Percentiles rank a stretch among this genome's conserved stretches.
These are phyloP conservation scores for Dromas ardeola DNA, from an alignment of 2,113 vertebrate species.

Conservation along the genomic window DNA sequence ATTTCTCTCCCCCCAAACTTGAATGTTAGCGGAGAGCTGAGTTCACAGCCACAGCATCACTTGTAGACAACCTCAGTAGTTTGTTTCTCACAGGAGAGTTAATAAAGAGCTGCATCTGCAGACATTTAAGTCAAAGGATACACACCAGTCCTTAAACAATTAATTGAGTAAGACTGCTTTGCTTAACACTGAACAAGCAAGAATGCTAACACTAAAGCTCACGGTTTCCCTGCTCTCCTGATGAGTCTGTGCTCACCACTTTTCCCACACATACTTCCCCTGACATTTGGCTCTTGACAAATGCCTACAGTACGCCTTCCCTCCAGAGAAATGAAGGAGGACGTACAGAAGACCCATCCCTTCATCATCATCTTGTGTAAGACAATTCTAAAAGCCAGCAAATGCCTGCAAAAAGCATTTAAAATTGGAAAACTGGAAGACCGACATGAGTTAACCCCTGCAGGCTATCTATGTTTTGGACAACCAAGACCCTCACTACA, in stretches of 20 bases:
- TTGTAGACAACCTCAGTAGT: rapidly evolving
- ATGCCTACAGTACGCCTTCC: background rate
- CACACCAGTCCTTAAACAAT: background rate
- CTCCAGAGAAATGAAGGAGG: background rate
- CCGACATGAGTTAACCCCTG: background rate
- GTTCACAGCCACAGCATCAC: background rate
- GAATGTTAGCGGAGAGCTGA: background rate
- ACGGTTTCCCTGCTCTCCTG: background rate
- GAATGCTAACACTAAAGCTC: background rate
- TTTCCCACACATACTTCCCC: background rate
- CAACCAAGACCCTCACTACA: background rate
- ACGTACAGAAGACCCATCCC: background rate
- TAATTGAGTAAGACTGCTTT: background rate
- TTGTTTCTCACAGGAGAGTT: background rate
- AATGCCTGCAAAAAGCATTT: background rate
- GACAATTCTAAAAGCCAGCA: background rate
- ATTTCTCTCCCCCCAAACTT: background rate
- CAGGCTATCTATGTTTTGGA: background rate
- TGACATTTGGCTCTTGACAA: background rate
- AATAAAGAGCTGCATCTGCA: background rate
- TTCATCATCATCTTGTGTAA: background rate
- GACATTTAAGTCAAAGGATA: background rate
- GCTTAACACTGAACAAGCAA: background rate
- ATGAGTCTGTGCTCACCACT: background rate
- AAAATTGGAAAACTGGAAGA: background rate